These are phyloP conservation scores for Elachura formosa DNA, from an alignment of 2,113 vertebrate species.

Conservation along the genomic window DNA sequence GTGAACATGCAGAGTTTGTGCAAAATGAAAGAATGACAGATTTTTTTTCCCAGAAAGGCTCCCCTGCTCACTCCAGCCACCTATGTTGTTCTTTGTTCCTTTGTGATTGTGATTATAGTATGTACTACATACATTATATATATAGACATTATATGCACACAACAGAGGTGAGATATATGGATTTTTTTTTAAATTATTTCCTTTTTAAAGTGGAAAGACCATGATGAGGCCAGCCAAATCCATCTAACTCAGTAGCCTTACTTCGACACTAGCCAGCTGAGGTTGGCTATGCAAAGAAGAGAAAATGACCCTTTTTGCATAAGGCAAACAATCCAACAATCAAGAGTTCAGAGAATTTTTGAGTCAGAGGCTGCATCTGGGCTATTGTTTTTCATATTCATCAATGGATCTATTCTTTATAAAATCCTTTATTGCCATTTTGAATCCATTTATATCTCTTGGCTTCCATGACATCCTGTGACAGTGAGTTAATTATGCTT, in stretches of 20 bases:
- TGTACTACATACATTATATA: no score
- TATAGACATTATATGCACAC: no score
- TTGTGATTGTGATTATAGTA: not conserved
- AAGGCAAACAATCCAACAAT: not conserved
- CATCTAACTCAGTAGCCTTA: not conserved
- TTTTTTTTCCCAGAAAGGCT: not conserved
- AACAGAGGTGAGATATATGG: not conserved
- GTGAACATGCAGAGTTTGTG: not conserved
- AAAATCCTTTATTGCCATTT: slow-evolving; percentile 9
- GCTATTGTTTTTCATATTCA: slow-evolving; percentile 27
- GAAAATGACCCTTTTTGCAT: not conserved
- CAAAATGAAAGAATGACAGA: not conserved
- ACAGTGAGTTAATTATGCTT: not conserved
- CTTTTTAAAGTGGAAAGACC: not conserved
- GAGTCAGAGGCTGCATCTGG: slow-evolving; percentile 32
- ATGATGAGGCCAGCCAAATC: not conserved
- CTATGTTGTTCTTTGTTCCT: not conserved
- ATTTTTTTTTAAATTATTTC: not conserved
- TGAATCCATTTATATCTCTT: slow-evolving; percentile 34
- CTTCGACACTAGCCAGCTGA: not conserved
- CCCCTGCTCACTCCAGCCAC: not conserved
- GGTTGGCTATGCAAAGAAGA: not conserved
- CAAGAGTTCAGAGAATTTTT: not conserved
- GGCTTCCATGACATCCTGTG: slow-evolving; percentile 30
- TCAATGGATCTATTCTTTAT: slow-evolving; percentile 40